A percentile compares a stretch with the other conserved stretches of the same genome.
phyloP scores from a whole-genome alignment of 2,888 invertebrate species.

The Limenitis camilla region DNA sequence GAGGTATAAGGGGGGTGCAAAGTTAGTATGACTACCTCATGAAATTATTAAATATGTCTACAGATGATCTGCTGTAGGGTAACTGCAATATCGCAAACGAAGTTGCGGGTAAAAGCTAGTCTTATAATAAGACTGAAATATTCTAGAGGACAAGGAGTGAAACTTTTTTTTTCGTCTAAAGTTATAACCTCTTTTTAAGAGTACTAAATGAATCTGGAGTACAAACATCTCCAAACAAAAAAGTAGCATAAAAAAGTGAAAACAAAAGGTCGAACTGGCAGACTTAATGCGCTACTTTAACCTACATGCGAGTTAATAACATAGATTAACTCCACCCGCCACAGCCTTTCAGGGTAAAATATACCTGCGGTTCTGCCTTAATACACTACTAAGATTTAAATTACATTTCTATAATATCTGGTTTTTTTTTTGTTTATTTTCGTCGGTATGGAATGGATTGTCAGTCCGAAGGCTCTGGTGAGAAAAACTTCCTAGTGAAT shows the following conservation, averaged over 20 bases:
- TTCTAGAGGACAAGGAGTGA: too few species aligned
- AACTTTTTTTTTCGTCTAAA: too few species aligned
- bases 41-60: too few species aligned
- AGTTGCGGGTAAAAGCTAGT: too few species aligned
- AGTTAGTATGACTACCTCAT: too few species aligned
- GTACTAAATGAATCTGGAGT: too few species aligned
- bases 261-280: slow-evolving; percentile 4
- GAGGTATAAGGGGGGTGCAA: too few species aligned
- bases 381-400: slow-evolving; percentile 6
- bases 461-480: neutral
- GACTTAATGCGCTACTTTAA: slow-evolving; percentile 8
- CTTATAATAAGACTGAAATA: too few species aligned
- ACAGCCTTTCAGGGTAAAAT: slow-evolving; percentile 8
- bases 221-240: slow-evolving; percentile 3
- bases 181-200: too few species aligned
- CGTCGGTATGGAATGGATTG: neutral
- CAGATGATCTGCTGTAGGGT: too few species aligned
- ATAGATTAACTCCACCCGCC: slow-evolving; percentile 11
- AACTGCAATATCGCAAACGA: too few species aligned
- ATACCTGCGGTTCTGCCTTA: slow-evolving; percentile 6
- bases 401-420: neutral
- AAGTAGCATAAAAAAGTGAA: neutral
- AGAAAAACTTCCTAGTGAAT: neutral
- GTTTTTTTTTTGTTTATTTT: neutral
- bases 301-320: slow-evolving; percentile 15